Percentiles rank a stretch among this genome's conserved stretches.
These are phyloP conservation scores for Caenorhabditis latens DNA, from an alignment of 1,140 invertebrate species.

Conservation along the genomic window DNA sequence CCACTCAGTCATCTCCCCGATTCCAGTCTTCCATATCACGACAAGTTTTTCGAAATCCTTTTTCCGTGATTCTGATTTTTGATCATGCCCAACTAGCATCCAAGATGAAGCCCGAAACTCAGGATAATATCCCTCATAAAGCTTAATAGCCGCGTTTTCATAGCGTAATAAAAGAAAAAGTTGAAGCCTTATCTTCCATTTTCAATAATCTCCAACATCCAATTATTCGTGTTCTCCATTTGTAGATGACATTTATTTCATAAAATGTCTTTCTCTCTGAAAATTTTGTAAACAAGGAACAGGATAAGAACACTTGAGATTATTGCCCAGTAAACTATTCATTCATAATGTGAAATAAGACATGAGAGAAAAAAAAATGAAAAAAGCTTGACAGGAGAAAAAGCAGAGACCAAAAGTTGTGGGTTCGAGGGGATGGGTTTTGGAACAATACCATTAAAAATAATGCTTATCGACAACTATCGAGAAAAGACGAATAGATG, in stretches of 20 bases:
- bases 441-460: conserved; percentile 42
- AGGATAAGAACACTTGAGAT: not conserved
- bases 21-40: not conserved
- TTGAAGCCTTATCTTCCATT: not conserved
- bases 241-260: too few relatives aligned
- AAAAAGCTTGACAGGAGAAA: conserved; percentile 53
- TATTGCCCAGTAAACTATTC: conserved; percentile 41
- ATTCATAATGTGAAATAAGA: conserved; percentile 29
- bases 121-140: too few relatives aligned
- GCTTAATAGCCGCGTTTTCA: too few relatives aligned
- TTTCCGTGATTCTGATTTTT: too few relatives aligned
- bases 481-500: not conserved
- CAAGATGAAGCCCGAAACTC: too few relatives aligned
- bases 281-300: not conserved
- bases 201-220: not conserved
- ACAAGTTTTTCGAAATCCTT: too few relatives aligned
- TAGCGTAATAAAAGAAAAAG: not conserved
- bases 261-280: too few relatives aligned
- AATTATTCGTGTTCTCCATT: too few relatives aligned
- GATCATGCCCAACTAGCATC: too few relatives aligned
- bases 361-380: not conserved
- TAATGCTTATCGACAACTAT: conserved; percentile 49
- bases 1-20: not conserved
- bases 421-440: not conserved
- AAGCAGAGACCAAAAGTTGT: conserved; percentile 52